Conservation (phyloP, 2,797 vertebrate species). For the Spinus pinus region DNA sequence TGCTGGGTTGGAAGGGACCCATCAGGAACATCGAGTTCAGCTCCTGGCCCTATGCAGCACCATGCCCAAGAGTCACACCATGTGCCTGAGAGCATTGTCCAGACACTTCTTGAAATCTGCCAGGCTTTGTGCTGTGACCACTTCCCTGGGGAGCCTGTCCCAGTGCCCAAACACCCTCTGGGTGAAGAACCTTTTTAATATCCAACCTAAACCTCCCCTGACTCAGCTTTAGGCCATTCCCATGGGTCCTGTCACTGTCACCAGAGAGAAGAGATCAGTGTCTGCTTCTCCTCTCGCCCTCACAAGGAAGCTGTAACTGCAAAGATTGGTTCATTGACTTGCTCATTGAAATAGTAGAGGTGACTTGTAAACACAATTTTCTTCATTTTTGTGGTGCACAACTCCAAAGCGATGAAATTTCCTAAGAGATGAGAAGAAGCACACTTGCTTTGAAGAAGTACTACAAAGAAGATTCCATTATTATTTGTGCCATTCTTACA, state of each 20-base stretch:
- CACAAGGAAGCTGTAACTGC: rapidly evolving
- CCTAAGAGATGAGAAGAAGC: background rate
- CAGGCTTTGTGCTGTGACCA: background rate
- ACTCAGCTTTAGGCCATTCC: background rate
- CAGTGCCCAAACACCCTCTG: rapidly evolving
- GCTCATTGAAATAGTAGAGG: background rate
- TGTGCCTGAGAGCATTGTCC: background rate
- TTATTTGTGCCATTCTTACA: background rate
- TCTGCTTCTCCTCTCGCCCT: rapidly evolving
- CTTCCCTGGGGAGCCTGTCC: background rate
- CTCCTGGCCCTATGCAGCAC: background rate
- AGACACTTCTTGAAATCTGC: rapidly evolving
- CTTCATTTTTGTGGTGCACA: background rate
- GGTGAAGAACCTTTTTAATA: rapidly evolving
- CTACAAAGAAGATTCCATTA: background rate
- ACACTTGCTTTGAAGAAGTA: background rate
- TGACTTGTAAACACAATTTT: background rate
- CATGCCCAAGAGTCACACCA: background rate
- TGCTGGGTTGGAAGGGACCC: background rate
- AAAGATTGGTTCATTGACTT: background rate
- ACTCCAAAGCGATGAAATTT: background rate
- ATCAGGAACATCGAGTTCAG: background rate
- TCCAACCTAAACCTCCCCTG: background rate
- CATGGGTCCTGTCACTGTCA: background rate
- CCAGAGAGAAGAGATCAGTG: background rate